Conservation (phyloP, 2,888 invertebrate species). For the Ariolimax columbianus region DNA sequence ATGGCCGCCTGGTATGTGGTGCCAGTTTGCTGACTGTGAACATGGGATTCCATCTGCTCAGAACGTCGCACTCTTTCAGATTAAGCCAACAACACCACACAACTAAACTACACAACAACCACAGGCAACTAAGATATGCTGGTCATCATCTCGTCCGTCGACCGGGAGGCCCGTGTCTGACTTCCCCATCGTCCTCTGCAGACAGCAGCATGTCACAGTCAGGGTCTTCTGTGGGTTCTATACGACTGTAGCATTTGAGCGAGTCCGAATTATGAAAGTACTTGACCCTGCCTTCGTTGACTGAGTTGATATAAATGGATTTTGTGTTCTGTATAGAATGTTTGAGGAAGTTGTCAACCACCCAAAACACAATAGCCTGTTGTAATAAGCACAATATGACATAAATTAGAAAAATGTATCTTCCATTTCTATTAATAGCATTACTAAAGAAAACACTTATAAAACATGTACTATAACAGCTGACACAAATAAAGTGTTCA, state of each 20-base stretch:
- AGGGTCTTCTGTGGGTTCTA: slow-evolving; percentile 69
- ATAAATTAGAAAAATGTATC: too few species aligned
- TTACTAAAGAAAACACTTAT: too few species aligned
- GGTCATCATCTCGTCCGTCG: slow-evolving; percentile 50
- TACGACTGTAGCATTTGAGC: slow-evolving; percentile 71
- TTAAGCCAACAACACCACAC: background rate
- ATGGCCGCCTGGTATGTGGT: background rate
- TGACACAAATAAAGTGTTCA: too few species aligned
- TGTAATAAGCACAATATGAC: slow-evolving; percentile 74
- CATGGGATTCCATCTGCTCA: background rate
- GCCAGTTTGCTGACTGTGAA: background rate
- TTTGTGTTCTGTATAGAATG: slow-evolving; percentile 74
- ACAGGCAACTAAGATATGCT: background rate
- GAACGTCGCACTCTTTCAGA: background rate
- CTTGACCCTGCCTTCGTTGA: slow-evolving; percentile 66
- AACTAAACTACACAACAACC: background rate
- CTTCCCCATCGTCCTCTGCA: slow-evolving; percentile 65
- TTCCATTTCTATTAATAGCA: too few species aligned
- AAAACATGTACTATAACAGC: too few species aligned
- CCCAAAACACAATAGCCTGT: slow-evolving; percentile 91
- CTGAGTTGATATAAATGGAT: slow-evolving; percentile 65
- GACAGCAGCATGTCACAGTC: slow-evolving; percentile 69
- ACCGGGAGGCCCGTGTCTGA: slow-evolving; percentile 56
- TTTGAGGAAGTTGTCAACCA: slow-evolving; percentile 91
- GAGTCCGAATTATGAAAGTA: slow-evolving; percentile 69